These are phyloP conservation scores for Origma solitaria DNA, from an alignment of 2,113 vertebrate genomes.

Conservation along the genomic window DNA sequence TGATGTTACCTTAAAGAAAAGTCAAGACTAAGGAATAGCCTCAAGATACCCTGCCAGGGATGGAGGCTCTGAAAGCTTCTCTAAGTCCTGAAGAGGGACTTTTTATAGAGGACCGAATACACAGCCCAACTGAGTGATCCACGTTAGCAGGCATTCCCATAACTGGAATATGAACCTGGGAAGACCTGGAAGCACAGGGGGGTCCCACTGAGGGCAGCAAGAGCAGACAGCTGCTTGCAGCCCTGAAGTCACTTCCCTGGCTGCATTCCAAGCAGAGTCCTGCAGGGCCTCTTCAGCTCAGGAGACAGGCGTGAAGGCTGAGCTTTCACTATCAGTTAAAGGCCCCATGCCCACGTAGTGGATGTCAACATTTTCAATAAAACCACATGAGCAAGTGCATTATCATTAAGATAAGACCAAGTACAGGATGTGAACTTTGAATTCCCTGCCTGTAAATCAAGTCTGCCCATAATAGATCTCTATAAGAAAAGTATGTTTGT, in stretches of 20 bases:
- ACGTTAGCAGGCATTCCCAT: not conserved
- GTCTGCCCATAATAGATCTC: not conserved
- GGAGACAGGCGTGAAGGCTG: not conserved
- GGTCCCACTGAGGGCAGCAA: not conserved
- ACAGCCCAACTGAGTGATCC: fast-evolving
- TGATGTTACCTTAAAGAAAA: not conserved
- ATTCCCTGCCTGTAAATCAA: not conserved
- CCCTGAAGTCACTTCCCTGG: not conserved
- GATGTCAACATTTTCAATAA: conserved; percentile 33
- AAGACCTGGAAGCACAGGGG: not conserved
- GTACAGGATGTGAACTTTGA: conserved; percentile 20
- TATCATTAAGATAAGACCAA: conserved; percentile 30
- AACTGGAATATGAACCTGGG: not conserved
- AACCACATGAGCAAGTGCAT: not conserved
- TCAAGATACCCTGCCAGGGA: not conserved
- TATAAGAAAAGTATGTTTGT: not conserved
- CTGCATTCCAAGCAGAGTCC: not conserved
- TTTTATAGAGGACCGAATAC: not conserved
- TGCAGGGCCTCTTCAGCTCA: not conserved
- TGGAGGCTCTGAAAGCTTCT: not conserved
- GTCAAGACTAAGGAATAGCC: not conserved
- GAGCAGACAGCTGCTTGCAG: not conserved
- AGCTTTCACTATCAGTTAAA: not conserved
- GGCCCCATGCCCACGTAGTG: not conserved
- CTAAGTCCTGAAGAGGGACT: not conserved